Conservation (phyloP, 2,113 vertebrate genomes). For the Megaceryle torquata region DNA sequence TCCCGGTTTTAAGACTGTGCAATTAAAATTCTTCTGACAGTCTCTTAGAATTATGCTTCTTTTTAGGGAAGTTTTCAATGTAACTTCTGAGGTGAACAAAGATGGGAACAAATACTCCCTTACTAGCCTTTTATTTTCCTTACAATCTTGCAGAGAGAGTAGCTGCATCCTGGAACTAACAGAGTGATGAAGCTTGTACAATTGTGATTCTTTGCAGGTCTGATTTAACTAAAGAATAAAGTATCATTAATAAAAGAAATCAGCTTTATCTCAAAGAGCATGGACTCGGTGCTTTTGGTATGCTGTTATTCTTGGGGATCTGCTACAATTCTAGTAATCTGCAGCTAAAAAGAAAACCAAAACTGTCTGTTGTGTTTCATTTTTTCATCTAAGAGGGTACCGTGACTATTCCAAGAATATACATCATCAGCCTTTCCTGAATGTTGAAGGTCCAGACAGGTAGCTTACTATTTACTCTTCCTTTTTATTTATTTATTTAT, state of each 20-base stretch:
- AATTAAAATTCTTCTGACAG: not conserved
- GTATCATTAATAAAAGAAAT: not conserved
- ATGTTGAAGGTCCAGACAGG: not conserved
- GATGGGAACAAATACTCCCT: not conserved
- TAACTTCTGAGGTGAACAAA: not conserved
- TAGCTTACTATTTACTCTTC: not conserved
- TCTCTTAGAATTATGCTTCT: not conserved
- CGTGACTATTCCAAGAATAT: not conserved
- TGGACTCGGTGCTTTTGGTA: not conserved
- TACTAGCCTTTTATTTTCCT: not conserved
- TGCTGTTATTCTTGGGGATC: not conserved
- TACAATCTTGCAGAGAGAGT: not conserved
- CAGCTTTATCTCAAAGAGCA: not conserved
- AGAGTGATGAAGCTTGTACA: not conserved
- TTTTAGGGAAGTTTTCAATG: not conserved
- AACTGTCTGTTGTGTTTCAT: not conserved
- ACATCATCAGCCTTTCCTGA: not conserved
- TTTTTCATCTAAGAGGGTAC: not conserved
- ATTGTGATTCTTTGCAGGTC: not conserved
- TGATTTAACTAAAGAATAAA: not conserved
- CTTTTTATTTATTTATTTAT: no score
- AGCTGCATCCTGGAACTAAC: not conserved
- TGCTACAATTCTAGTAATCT: not conserved
- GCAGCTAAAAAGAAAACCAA: not conserved
- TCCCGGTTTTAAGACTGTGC: not conserved